Conservation (phyloP, 2,113 vertebrate species). For the Zapornia atra region DNA sequence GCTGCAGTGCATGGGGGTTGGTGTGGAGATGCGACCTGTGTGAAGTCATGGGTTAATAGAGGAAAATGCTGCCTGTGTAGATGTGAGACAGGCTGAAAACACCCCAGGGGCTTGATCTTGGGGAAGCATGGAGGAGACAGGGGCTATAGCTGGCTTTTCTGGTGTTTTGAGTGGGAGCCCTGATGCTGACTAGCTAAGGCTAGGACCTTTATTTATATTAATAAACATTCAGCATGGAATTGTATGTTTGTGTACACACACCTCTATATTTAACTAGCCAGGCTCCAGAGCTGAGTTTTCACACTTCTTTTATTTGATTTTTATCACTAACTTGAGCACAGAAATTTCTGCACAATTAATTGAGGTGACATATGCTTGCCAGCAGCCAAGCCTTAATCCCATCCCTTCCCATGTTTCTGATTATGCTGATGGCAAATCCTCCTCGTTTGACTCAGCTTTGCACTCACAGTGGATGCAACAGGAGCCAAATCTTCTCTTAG, state of each 20-base stretch:
- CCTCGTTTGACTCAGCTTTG: constrained; percentile 5
- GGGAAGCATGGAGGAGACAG: background rate
- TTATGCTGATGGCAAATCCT: constrained; percentile 39
- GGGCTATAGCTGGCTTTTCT: background rate
- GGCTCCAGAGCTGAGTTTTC: constrained; percentile 18
- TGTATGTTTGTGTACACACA: background rate
- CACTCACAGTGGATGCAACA: background rate
- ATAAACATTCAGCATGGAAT: background rate
- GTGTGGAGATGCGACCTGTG: constrained; percentile 13
- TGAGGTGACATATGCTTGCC: constrained; percentile 30
- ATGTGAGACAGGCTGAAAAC: background rate
- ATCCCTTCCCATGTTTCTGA: constrained; percentile 40
- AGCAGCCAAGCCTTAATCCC: constrained; percentile 42
- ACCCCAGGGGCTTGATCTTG: background rate
- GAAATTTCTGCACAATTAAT: constrained; percentile 2
- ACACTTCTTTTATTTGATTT: constrained; percentile 27
- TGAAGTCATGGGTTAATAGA: constrained; percentile 63
- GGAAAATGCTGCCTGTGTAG: constrained; percentile 19
- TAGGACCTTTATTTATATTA: background rate
- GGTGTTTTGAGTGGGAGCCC: background rate
- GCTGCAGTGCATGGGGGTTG: background rate
- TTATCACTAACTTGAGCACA: constrained; percentile 5
- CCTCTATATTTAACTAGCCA: background rate
- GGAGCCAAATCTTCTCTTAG: constrained; percentile 8
- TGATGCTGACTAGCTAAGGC: background rate